Base-by-base conservation (phyloP, 2,797 vertebrate species). In the Mustela erminea region DNA sequence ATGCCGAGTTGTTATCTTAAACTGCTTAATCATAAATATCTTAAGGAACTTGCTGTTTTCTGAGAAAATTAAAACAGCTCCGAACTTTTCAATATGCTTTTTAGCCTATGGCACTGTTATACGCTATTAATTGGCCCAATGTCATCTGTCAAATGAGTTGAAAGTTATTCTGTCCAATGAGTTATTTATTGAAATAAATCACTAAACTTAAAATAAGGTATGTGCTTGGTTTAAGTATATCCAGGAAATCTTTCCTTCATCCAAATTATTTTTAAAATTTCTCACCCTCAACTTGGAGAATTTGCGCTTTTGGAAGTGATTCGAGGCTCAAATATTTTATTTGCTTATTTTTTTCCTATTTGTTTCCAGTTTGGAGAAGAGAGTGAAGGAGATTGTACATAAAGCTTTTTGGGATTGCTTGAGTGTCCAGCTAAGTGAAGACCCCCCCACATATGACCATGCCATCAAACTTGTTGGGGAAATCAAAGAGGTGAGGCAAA, bases 351-450 rank as follows among this genome's bases (percentile, higher is more conserved):
- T 38, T 20, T 32, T 58, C 21, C 21, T 29, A n/a, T 52, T 97
- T 98, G 58, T 68, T 85, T 83, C 35, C 98, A 99, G 99, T 98
- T 99, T 99, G 98, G 99, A 99, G 98, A 99, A 99, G 98, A 99
- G 95, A 97, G 99, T 99, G 41, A 99, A 99, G 97, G 99, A 99
- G 64, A 99, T 99, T 74, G 99, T 99, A 98, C 99, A 99, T 98
- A 99, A 99, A 99, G 99, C 99, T 88, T 99, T 99, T 98, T 99
- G 99, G 99, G 99, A 99, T 96, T 99, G 99, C 97, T 98, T 99
- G 98, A 99, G 99, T 98, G 97, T 98, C 82, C 99, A 99, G 98
- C 95, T 99, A 83, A 99, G 98, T 93, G 99, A 99, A 97, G 99
- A 99, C 6, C 99, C 99, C 3, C 99, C 99, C 0, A 98, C 99